A percentile compares a stretch with the other conserved stretches of the same genome.
phyloP scores from a whole-genome alignment of 2,888 invertebrate genomes.

The Crossocerus cetratus region DNA sequence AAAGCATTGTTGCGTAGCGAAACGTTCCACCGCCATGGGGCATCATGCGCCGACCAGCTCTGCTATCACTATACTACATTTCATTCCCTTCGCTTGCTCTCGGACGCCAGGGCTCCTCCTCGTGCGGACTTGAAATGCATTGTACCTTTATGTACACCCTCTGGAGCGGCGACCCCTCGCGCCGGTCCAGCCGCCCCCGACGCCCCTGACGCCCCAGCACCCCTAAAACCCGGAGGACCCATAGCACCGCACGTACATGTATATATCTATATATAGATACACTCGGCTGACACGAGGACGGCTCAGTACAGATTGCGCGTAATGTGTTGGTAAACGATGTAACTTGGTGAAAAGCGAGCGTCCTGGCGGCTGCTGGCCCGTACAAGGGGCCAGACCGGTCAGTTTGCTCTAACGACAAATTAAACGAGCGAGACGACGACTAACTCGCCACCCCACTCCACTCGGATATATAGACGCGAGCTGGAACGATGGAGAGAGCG shows the following conservation, averaged over 20 bases:
- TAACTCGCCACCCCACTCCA: constrained; percentile 16
- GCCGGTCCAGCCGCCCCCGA: too few relatives aligned
- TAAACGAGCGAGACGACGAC: constrained; percentile 27
- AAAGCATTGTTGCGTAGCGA: constrained; percentile 68
- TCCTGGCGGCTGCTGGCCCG: constrained; percentile 1
- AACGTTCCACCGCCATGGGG: constrained; percentile 58
- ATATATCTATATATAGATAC: background rate
- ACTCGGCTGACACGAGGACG: background rate
- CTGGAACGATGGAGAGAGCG: constrained; percentile 1
- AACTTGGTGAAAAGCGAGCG: constrained; percentile 32
- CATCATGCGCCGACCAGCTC: constrained; percentile 38
- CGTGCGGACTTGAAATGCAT: constrained; percentile 55
- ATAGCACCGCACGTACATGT: too few relatives aligned
- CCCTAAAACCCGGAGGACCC: too few relatives aligned
- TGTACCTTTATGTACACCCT: constrained; percentile 47
- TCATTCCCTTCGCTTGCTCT: constrained; percentile 47
- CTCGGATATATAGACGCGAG: background rate
- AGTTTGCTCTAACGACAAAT: constrained; percentile 38
- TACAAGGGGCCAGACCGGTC: constrained; percentile 14
- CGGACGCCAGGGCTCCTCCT: constrained; percentile 34
- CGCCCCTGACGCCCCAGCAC: too few relatives aligned
- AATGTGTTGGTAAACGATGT: constrained; percentile 24
- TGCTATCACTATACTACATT: constrained; percentile 28
- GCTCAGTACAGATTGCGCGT: constrained; percentile 2
- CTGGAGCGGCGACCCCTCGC: background rate